Evolutionary conservation across 2,888 invertebrate genomes (phyloP).

Genomic region (Parnassius mnemosyne): DNA sequence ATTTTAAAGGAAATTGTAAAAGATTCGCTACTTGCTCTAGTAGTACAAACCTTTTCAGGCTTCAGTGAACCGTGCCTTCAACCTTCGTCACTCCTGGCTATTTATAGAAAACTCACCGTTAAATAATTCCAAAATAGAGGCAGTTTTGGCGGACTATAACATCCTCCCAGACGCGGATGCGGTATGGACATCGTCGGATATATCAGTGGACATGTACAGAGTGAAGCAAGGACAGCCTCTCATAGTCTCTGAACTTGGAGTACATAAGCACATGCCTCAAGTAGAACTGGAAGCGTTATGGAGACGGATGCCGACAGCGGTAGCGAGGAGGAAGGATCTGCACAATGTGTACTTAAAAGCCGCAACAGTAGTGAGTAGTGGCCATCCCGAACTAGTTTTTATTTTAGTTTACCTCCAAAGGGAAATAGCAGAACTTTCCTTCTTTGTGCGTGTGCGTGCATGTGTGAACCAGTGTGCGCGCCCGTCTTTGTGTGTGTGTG

Average conservation of each 20-base stretch:
- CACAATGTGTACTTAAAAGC: slow-evolving; percentile 48
- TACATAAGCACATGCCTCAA: slow-evolving; percentile 27
- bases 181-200: slow-evolving; percentile 45
- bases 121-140: slow-evolving; percentile 37
- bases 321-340: slow-evolving; percentile 52
- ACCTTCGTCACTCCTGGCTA: slow-evolving; percentile 60
- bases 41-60: slow-evolving; percentile 41
- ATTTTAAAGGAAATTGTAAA: too few species aligned
- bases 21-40: too few species aligned
- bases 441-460: too few species aligned
- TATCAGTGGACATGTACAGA: slow-evolving; percentile 53
- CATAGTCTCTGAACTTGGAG: slow-evolving; percentile 35
- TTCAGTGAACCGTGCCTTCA: slow-evolving; percentile 54
- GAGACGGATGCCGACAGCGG: slow-evolving; percentile 44
- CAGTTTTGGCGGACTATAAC: slow-evolving; percentile 35
- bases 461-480: too few species aligned
- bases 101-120: slow-evolving; percentile 43
- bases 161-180: slow-evolving; percentile 64
- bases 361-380: slow-evolving; percentile 49
- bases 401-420: too few species aligned
- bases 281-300: slow-evolving; percentile 40
- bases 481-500: too few species aligned
- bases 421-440: too few species aligned
- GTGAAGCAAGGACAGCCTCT: slow-evolving; percentile 43
- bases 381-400: too few species aligned